Evolutionary conservation across 2,888 invertebrate genomes (phyloP), one percentile per base, ranked within the genome.

Genomic region (Zeuzera pyrina): DNA sequence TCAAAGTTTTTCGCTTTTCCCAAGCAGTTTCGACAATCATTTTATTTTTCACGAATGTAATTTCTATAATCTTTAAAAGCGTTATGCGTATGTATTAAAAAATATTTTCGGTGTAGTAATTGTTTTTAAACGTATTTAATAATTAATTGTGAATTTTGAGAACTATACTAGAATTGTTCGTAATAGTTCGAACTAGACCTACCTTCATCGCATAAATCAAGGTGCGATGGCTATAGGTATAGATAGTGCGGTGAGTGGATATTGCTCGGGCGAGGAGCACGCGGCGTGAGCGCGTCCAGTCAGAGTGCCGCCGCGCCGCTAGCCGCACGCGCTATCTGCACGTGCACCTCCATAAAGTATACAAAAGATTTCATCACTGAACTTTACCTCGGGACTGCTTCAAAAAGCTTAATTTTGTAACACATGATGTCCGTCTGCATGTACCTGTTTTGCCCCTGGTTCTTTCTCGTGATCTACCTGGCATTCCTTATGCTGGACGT

Each of bases 371-470:
- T 63, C 63, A 66, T 77, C 67, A 76, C 74, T 62, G 60, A 64
- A 77, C 63, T 51, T 49, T 50, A 47, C 48, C 46, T 52, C 54
- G 44, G 39, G 49, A 61, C 47, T 42, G 41, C 50, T 42, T 48
- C 34, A 49, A 41, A 36, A 42, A 45, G 34, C 47, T 39, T 48
- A 54, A 56, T 46, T 53, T 42, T n/a, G n/a, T n/a, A n/a, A 47
- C 47, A 48, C 57, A 79, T 59, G 55, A 84, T 84, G 83, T 74
- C 83, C 51, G 78, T 87, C 64, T 88, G 88, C 63, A 84, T 88
- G 76, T 87, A 88, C 68, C 81, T 89, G 58, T 83, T 89, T 55
- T 87, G 87, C 55, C 89, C 89, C 58, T 89, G 89, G 89, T 79
- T 89, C 61, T 78, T 88, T 62, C 84, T 89, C 62, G 86, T 89